Percentiles rank a stretch among this genome's conserved stretches.
These are phyloP conservation scores for Gymnosoma rotundatum DNA, from an alignment of 2,888 invertebrate species.

Conservation along the genomic window DNA sequence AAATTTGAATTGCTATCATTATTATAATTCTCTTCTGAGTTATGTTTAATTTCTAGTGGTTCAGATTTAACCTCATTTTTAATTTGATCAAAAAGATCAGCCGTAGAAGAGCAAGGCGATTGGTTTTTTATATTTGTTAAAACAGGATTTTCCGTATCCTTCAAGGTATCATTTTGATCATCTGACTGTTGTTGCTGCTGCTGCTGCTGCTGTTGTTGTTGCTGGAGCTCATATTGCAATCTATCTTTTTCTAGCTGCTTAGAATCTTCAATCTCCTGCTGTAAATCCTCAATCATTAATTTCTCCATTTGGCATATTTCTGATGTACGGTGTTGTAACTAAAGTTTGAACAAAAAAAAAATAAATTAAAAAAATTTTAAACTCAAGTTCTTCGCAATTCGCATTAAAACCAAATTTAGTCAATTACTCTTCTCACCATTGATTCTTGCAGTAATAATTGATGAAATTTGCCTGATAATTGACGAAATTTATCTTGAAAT, in stretches of 20 bases:
- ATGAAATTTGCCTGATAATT: conserved; percentile 89
- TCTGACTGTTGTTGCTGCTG: conserved; percentile 64
- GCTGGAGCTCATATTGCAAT: conserved; percentile 74
- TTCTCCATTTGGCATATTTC: conserved; percentile 90
- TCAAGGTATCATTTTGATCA: conserved; percentile 13
- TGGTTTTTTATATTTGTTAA: conserved; percentile 1
- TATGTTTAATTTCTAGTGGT: conserved; percentile 41
- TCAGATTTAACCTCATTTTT: conserved; percentile 67
- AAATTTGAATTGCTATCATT: conserved; percentile 59
- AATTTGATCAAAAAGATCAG: conserved; percentile 53
- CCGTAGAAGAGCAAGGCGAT: conserved; percentile 25
- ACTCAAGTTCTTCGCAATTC: background rate
- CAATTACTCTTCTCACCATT: conserved; percentile 84
- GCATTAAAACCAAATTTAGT: conserved; percentile 34
- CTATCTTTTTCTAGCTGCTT: conserved; percentile 81
- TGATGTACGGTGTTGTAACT: conserved; percentile 89
- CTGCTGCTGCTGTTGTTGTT: conserved; percentile 60
- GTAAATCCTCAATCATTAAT: conserved; percentile 88
- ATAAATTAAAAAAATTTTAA: background rate
- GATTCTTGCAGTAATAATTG: conserved; percentile 89
- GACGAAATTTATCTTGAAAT: conserved; percentile 87
- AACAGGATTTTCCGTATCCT: conserved; percentile 1
- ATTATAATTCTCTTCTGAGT: conserved; percentile 24
- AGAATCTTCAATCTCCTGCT: conserved; percentile 85
- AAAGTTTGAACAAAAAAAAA: conserved; percentile 72